phyloP scores from a whole-genome alignment of 2,113 vertebrate genomes.

The Emydocephalus ijimae region DNA sequence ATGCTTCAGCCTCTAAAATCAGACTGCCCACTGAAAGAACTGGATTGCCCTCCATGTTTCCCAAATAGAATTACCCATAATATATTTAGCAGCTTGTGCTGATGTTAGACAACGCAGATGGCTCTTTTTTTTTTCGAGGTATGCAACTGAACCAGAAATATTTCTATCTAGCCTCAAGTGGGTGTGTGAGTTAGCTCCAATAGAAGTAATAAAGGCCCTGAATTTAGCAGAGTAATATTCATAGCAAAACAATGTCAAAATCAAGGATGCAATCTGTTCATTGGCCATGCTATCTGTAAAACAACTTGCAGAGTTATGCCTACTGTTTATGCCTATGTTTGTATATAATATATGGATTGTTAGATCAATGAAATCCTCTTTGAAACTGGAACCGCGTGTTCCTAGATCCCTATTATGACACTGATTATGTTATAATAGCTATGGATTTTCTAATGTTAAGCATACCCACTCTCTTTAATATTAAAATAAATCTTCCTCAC shows the following conservation, averaged over 20 bases:
- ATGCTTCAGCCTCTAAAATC: neutral
- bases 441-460: neutral
- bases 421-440: neutral
- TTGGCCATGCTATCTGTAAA: neutral
- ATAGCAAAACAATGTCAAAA: neutral
- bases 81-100: neutral
- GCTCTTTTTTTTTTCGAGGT: neutral
- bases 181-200: neutral
- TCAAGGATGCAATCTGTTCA: neutral
- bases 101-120: neutral
- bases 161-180: neutral
- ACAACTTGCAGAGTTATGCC: neutral
- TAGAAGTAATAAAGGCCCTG: neutral
- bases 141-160: neutral
- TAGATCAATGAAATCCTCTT: neutral
- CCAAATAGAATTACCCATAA: neutral
- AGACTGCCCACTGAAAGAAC: neutral
- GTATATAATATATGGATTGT: neutral
- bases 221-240: neutral
- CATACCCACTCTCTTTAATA: conserved; percentile 22
- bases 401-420: neutral
- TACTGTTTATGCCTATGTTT: neutral
- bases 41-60: neutral
- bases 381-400: conserved; percentile 1
- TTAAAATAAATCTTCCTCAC: conserved; percentile 39